Conservation (phyloP, 2,113 vertebrate genomes). For the Mohoua ochrocephala region DNA sequence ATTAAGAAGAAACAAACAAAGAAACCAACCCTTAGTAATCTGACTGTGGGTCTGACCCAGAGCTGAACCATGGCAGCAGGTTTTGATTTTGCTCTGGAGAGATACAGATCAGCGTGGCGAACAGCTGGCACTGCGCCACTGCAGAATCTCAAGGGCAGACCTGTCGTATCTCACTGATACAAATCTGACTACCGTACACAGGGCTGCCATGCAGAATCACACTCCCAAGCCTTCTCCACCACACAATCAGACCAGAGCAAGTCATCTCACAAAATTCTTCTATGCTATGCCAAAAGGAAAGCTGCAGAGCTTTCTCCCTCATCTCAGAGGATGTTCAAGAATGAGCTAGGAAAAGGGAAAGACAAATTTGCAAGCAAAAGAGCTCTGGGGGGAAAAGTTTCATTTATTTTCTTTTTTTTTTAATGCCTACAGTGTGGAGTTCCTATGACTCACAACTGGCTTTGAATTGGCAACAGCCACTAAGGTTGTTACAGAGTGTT, state of each 20-base stretch:
- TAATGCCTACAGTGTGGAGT: background rate
- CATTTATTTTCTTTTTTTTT: background rate
- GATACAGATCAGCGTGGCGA: conserved; percentile 10
- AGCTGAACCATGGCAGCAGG: conserved; percentile 48
- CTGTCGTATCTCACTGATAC: conserved; percentile 28
- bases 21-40: background rate
- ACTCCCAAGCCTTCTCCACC: background rate
- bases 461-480: background rate
- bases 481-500: background rate
- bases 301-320: background rate
- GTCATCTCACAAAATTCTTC: background rate
- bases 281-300: background rate
- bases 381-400: background rate
- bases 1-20: background rate
- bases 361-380: background rate
- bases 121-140: conserved; percentile 29
- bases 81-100: conserved; percentile 55
- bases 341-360: background rate
- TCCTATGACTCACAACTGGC: background rate
- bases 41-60: conserved; percentile 33
- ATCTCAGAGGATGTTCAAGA: background rate
- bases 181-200: background rate
- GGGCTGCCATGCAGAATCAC: background rate
- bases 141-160: conserved; percentile 46
- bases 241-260: background rate